Conservation (phyloP, 1,140 invertebrate genomes). For the Fopius arisanus region DNA sequence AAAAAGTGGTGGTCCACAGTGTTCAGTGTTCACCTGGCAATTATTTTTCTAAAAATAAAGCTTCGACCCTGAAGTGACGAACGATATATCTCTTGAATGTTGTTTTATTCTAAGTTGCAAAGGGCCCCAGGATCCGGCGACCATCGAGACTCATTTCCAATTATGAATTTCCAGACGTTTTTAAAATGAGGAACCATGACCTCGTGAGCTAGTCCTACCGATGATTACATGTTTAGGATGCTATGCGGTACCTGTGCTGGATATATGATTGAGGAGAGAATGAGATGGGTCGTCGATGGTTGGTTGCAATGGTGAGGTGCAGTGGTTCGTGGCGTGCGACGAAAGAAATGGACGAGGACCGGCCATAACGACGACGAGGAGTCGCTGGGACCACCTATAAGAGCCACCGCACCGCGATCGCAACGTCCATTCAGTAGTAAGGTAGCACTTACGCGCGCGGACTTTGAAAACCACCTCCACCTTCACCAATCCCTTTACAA, state of each 20-base stretch:
- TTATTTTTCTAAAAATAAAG: constrained; percentile 1
- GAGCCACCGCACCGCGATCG: constrained; percentile 20
- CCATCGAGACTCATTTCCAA: constrained; percentile 26
- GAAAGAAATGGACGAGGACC: background rate
- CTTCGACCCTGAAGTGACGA: background rate
- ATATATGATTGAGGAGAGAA: no score
- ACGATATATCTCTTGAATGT: background rate
- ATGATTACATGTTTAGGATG: background rate
- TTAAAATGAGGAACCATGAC: constrained; percentile 31
- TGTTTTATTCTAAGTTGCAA: background rate
- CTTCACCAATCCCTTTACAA: constrained; percentile 24
- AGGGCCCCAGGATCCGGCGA: background rate
- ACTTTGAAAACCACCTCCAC: background rate
- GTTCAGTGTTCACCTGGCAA: no score
- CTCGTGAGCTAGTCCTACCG: constrained; percentile 33
- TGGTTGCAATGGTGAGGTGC: no score
- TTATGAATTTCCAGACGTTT: constrained; percentile 20
- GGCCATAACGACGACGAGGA: background rate
- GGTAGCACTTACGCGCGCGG: constrained; percentile 27
- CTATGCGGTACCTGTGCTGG: background rate
- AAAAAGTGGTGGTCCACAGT: no score
- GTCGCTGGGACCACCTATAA: constrained; percentile 26
- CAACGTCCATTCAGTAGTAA: constrained; percentile 30
- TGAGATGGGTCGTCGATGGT: no score
- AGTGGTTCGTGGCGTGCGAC: background rate